phyloP scores from a whole-genome alignment of 2,797 vertebrate species.

The Okamejei kenojei region DNA sequence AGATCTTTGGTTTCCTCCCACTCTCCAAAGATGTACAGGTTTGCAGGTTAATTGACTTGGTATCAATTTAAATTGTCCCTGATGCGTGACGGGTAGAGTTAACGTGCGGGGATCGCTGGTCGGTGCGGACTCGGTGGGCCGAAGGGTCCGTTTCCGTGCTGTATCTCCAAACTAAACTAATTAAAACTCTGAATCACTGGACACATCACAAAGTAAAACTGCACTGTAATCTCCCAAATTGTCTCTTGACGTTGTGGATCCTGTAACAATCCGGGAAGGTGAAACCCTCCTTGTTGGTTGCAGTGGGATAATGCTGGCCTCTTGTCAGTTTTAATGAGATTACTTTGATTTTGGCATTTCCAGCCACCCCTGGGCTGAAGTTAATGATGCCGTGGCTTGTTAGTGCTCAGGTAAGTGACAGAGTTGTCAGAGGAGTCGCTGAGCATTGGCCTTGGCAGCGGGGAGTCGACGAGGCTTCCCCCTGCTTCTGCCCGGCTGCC shows the following conservation, averaged over 20 bases:
- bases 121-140: too few species aligned
- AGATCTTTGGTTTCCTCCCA: too few species aligned
- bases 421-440: conserved; percentile 57
- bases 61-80: too few species aligned
- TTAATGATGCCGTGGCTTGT: not conserved
- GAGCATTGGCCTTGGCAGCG: conserved; percentile 47
- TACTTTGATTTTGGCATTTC: not conserved
- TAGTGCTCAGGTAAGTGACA: conserved; percentile 40
- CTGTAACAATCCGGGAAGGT: not conserved
- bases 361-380: not conserved
- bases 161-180: too few species aligned
- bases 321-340: conserved; percentile 26
- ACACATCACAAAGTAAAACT: not conserved
- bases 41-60: too few species aligned
- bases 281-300: not conserved
- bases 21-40: too few species aligned
- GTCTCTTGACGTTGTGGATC: too few species aligned
- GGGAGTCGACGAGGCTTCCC: conserved; percentile 9
- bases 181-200: not conserved
- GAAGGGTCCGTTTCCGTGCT: too few species aligned
- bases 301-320: not conserved
- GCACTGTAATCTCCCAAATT: not conserved
- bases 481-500: not conserved
- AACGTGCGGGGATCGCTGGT: too few species aligned
- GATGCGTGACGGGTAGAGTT: too few species aligned